Evolutionary conservation across 2,797 vertebrate species (phyloP), one percentile per base, ranked within the genome.

Genomic region (Acridotheres tristis): DNA sequence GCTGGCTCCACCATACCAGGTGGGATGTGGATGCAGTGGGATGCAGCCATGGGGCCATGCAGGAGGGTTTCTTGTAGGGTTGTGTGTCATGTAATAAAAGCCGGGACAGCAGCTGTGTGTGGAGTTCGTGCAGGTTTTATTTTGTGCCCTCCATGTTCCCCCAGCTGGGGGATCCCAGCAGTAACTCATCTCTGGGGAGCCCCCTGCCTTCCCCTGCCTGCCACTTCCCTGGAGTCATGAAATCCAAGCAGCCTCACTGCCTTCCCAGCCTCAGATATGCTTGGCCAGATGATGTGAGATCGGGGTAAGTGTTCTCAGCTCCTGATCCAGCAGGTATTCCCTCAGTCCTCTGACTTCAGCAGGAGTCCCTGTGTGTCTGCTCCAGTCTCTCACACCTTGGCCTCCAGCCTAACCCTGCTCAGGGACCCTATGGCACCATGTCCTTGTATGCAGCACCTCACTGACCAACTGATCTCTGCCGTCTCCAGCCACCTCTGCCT

Each of bases 71-170:
- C 77, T 53, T 27, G 34, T 72, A 74, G 90, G 51, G 29, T 73
- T 71, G 42, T 57, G 78, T 86, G 58, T 87, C 34, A 3, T 16
- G 51, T 75, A 97, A 97, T 96, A 95, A 96, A 92, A 93, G 22
- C 22, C 0, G 3, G 58, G 82, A 92, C 95, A 69, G 93, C 89
- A 94, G 57, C 36, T 1, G 0, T 8, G 1, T 30, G 26, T 32
- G 45, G 27, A 17, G 18, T 32, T 88, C 0, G 1, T 0, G 4
- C 45, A 76, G 53, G 48, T 86, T 94, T 94, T 81, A 34, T 93
- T 95, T 88, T 63, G 53, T 86, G 73, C 42, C 48, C 36, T 82
- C 16, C 1, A 0, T 5, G 0, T 92, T 90, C 8, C 30, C 17
- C 10, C 1, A 2, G 29, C 20, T 4, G 2, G 72, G 65, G 19